These are phyloP conservation scores for Toxonevra muliebris DNA, from an alignment of 2,888 invertebrate species.

Conservation along the genomic window DNA sequence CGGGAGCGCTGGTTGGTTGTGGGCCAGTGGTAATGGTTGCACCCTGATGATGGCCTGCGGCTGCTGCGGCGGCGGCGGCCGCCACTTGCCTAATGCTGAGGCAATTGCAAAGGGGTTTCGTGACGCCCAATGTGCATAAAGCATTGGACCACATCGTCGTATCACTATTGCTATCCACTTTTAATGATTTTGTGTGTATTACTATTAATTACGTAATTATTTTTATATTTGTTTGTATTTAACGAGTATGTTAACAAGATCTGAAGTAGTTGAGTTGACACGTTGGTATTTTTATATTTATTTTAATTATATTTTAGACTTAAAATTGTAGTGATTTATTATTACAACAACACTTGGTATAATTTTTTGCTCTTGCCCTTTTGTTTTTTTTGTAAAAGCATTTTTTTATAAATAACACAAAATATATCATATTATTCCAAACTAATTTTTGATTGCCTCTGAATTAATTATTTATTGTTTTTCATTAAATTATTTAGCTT, in stretches of 20 bases:
- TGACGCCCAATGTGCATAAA: conserved; percentile 66
- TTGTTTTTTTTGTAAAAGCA: background rate
- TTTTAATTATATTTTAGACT: conserved; percentile 11
- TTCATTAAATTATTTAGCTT: too few relatives aligned
- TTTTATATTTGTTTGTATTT: background rate
- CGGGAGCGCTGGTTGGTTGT: conserved; percentile 46
- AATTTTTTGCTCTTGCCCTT: conserved; percentile 16
- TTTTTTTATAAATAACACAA: background rate
- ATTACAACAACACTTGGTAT: conserved; percentile 2
- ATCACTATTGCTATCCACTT: conserved; percentile 61
- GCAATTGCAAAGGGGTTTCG: conserved; percentile 66
- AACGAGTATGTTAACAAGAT: conserved; percentile 4
- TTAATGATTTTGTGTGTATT: conserved; percentile 32
- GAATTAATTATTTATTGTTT: background rate
- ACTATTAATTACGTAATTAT: too few relatives aligned
- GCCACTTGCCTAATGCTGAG: conserved; percentile 65
- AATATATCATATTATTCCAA: background rate
- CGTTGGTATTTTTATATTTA: conserved; percentile 22
- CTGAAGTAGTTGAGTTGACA: conserved; percentile 37
- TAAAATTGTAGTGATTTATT: conserved; percentile 1
- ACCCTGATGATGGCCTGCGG: conserved; percentile 46
- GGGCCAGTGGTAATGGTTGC: conserved; percentile 58
- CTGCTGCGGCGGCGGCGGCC: conserved; percentile 60
- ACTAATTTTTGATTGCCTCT: conserved; percentile 14
- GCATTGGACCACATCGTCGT: conserved; percentile 65